Percentiles rank a stretch among this genome's conserved stretches.
phyloP scores from a whole-genome alignment of 2,888 invertebrate species.

The Drosophila picticornis region DNA sequence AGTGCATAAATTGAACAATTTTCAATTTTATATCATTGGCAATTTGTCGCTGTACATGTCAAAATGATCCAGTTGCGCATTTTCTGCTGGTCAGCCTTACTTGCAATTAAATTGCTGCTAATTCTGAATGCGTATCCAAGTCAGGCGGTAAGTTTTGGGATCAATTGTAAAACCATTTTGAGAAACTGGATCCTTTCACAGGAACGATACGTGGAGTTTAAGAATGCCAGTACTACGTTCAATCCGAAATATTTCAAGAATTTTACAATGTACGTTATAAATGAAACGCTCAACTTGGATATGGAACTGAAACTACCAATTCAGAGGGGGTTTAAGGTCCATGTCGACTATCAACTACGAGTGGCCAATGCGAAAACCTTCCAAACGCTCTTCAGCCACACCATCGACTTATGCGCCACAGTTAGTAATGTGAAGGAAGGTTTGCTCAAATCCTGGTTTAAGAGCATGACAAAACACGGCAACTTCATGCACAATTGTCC shows the following conservation, averaged over 20 bases:
- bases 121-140: neutral
- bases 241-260: constrained; percentile 56
- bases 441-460: constrained; percentile 64
- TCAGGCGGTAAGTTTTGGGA: constrained; percentile 41
- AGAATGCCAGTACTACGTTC: constrained; percentile 23
- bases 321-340: constrained; percentile 46
- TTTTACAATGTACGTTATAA: constrained; percentile 31
- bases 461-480: constrained; percentile 52
- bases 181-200: constrained; percentile 1
- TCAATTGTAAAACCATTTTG: neutral
- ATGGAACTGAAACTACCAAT: constrained; percentile 49
- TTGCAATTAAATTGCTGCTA: constrained; percentile 8
- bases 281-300: constrained; percentile 50
- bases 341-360: constrained; percentile 58
- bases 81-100: neutral
- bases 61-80: constrained; percentile 20
- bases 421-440: constrained; percentile 53
- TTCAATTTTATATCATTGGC: constrained; percentile 1
- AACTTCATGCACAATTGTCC: constrained; percentile 74
- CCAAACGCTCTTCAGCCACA: constrained; percentile 58
- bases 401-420: constrained; percentile 52
- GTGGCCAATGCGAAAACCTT: constrained; percentile 62
- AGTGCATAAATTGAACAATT: neutral
- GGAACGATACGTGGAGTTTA: constrained; percentile 51
- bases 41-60: neutral